A percentile compares a stretch with the other conserved stretches of the same genome.
These are phyloP conservation scores for Propsilocerus akamusi DNA, from an alignment of 1,140 invertebrate species.

Conservation along the genomic window DNA sequence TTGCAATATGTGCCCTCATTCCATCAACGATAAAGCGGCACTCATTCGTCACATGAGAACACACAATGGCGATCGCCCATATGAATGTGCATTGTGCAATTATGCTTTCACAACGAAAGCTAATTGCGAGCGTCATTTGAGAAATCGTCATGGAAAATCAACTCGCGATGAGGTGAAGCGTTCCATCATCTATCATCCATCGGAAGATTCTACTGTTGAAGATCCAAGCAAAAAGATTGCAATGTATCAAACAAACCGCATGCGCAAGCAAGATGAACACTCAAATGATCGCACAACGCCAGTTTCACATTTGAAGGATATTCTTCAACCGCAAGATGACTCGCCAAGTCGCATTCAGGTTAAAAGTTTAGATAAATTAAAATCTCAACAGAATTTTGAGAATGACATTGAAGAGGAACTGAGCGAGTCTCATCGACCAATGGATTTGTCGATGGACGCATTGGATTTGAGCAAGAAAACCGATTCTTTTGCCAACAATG, in stretches of 20 bases:
- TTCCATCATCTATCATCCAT: constrained; percentile 69
- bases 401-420: constrained; percentile 24
- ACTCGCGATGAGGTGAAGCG: constrained; percentile 71
- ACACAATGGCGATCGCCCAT: constrained; percentile 88
- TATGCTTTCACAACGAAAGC: constrained; percentile 93
- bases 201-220: constrained; percentile 59
- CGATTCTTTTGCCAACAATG: constrained; percentile 7
- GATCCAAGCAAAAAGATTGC: constrained; percentile 21
- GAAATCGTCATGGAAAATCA: constrained; percentile 73
- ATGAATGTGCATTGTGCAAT: constrained; percentile 82
- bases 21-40: constrained; percentile 76
- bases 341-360: constrained; percentile 35
- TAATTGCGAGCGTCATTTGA: constrained; percentile 74
- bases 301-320: constrained; percentile 27
- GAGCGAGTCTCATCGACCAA: constrained; percentile 33
- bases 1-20: constrained; percentile 84
- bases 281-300: constrained; percentile 22
- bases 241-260: constrained; percentile 6
- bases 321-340: constrained; percentile 14
- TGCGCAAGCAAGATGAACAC: constrained; percentile 18
- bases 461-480: constrained; percentile 72
- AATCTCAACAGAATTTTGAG: constrained; percentile 27
- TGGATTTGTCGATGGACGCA: constrained; percentile 64
- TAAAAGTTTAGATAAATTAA: constrained; percentile 37
- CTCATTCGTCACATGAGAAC: constrained; percentile 76